Conservation (phyloP, 2,797 vertebrate genomes). For the Sandelia bainsii region DNA sequence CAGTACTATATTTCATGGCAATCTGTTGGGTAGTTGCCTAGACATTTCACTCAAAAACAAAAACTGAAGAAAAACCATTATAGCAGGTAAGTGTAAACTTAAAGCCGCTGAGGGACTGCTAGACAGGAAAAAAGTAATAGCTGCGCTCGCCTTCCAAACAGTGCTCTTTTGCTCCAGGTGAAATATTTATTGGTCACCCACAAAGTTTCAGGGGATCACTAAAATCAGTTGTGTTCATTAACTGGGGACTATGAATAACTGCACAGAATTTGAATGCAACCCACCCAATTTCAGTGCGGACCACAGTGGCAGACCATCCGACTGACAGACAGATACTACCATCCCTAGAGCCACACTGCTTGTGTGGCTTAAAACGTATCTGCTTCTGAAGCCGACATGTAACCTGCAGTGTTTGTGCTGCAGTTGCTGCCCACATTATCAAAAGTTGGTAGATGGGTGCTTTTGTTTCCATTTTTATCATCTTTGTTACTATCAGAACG, state of each 20-base stretch:
- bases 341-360: background rate
- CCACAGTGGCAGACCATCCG: background rate
- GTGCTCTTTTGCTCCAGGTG: no score
- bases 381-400: background rate
- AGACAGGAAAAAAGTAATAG: no score
- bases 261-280: background rate
- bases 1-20: background rate
- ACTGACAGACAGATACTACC: background rate
- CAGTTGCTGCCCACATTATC: slow-evolving; percentile 14
- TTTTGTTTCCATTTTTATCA: slow-evolving; percentile 5
- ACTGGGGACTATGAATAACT: background rate
- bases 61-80: no score
- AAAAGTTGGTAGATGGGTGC: slow-evolving; percentile 32
- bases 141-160: no score
- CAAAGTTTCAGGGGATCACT: no score
- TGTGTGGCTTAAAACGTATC: background rate
- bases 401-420: slow-evolving; percentile 1
- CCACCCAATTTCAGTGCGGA: background rate
- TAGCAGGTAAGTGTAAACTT: no score
- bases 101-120: no score
- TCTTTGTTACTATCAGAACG: slow-evolving; percentile 1
- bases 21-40: no score
- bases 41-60: no score
- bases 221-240: background rate
- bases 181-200: no score